Evolutionary conservation across 92 coral and sea anemone genomes (phyloP), one percentile per base, ranked within the genome.

Genomic region (Hydrozoanthus gracilis): DNA sequence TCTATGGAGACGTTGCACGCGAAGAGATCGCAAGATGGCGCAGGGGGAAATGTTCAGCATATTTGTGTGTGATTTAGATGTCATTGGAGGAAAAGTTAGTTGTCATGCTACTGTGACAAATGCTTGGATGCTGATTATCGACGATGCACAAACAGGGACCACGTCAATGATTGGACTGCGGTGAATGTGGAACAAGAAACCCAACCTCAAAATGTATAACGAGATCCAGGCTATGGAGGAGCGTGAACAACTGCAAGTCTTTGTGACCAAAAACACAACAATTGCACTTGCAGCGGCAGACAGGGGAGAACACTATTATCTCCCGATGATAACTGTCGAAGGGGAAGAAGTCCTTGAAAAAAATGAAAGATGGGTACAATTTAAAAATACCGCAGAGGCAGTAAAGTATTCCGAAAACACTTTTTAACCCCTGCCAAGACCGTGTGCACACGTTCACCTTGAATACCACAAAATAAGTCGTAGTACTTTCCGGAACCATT

Each of bases 231-330:
- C 12, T 73, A 65, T 51, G 1, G 82, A 62, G 48, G 68, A 52
- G 2, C 76, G 58, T 15, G 89, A 87, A 51, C 77, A 80, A 27
- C 68, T 87, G 14, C 77, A 87, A 44, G 5, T 61, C 8, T 73
- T 87, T 2, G 89, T 82, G 8, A 27, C 85, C 17, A 77, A 20
- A 62, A 58, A 87, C 50, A 72, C 89, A 5, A 68, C 75, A 45
- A 75, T 87, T 76, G 89, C 89, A 14, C 77, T 87, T n/a, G 85
- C 89, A 77, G 82, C 85, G 16, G 84, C 77, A 44, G 89, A 87
- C 84, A 65, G 84, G 67, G 89, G 89, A 20, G 85, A 58, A 51
- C 77, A 87, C 51, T 87, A 77, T 58, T 87, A 88, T 20, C 82
- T 88, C 3, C 87, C 72, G 51, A 76, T 71, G 17, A 75, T 76